Evolutionary conservation across 1,140 invertebrate species (phyloP), one percentile per base, ranked within the genome.

Genomic region (Ips typographus): DNA sequence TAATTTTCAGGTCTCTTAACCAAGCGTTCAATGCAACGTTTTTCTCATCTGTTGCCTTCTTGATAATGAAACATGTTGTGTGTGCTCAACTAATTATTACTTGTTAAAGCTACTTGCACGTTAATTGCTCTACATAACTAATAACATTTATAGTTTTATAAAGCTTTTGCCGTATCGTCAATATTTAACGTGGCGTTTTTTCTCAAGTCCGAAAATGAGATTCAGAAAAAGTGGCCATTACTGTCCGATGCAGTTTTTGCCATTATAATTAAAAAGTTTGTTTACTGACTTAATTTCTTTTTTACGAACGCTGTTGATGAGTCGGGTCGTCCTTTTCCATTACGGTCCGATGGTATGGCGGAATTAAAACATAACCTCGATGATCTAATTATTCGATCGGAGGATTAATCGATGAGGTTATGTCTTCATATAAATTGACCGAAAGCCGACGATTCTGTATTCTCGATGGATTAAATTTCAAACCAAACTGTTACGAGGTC

Each of bases 41-140:
- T 73, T 71, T 71, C 60, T 73, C 72, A 73, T 73, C 72, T 73
- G 72, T 71, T 71, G 65, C 64, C 8, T 67, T 40, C 22, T 39
- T 68, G 47, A 36, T 22, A 6, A 22, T 40, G 40, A 8, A n/a
- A 40, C 40, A 40, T 51, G 41, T 56, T 52, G 41, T 61, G 44
- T 53, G 44, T 41, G 22, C 22, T 49, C 43, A n/a, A n/a, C 40
- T 61, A 61, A 43, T 60, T 68, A 55, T 22, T 53, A 7, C 38
- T 40, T 6, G 37, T 59, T 47, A 59, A 39, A 41, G 37, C 1
- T 53, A 39, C 62, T 41, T 55, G 7, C 42, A 42, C 6, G 8
- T 37, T 55, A 55, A 55, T 8, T 8, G 37, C 53, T 8, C 5
- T 55, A 3, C 8, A 22, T 55, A 8, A n/a, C n/a, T 47, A 4